Conservation (phyloP, 1,140 invertebrate genomes). For the Protaetia brevitarsis region DNA sequence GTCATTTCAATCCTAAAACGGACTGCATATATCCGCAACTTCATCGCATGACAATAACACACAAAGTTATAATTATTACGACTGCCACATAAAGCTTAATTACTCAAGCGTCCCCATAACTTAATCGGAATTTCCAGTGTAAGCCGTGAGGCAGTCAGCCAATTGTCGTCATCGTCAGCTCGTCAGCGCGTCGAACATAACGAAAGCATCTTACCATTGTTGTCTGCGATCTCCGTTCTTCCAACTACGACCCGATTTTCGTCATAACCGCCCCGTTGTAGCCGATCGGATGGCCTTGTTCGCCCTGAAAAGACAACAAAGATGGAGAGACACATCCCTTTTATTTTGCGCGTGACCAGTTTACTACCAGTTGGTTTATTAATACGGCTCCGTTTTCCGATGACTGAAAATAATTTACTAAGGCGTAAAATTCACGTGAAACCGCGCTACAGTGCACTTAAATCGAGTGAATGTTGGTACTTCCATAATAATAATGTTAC, state of each 20-base stretch:
- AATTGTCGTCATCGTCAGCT: not conserved
- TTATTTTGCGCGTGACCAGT: conserved; percentile 1
- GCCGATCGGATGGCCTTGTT: not conserved
- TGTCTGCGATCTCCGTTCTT: not conserved
- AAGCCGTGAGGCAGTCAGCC: too few relatives aligned
- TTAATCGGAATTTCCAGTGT: not conserved
- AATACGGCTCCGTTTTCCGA: not conserved
- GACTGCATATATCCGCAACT: not conserved
- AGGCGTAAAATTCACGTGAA: not conserved
- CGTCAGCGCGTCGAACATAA: not conserved
- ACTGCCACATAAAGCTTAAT: conserved; percentile 6
- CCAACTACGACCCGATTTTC: conserved; percentile 15
- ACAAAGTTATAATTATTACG: conserved; percentile 14
- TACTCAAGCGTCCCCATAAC: not conserved
- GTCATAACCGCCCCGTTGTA: conserved; percentile 3
- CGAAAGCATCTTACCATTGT: conserved; percentile 12
- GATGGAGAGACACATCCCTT: conserved; percentile 6
- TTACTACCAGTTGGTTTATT: conserved; percentile 3
- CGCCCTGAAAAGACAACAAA: conserved; percentile 8
- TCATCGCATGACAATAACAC: conserved; percentile 10
- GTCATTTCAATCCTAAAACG: too few relatives aligned
- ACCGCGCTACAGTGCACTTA: not conserved
- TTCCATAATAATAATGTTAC: too few relatives aligned
- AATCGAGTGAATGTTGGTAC: not conserved
- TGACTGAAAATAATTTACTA: not conserved